phyloP scores from a whole-genome alignment of 2,888 invertebrate genomes.

The Druceiella hillmani region DNA sequence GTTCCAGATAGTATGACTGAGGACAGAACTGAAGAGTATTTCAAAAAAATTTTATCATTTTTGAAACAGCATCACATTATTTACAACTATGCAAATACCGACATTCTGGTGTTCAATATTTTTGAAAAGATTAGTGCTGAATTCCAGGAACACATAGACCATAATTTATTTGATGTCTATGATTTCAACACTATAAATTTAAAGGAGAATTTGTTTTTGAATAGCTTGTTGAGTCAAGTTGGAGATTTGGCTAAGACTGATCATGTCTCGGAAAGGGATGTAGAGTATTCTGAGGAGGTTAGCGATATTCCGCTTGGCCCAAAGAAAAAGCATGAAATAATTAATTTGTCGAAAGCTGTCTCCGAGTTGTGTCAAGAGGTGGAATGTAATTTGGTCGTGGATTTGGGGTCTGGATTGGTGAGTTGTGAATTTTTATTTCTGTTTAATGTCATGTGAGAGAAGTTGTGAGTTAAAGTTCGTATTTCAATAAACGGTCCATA shows the following conservation, averaged over 20 bases:
- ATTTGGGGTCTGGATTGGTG: conserved; percentile 72
- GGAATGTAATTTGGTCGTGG: conserved; percentile 53
- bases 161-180: no score
- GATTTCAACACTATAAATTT: no score
- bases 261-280: conserved; percentile 13
- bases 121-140: conserved; percentile 51
- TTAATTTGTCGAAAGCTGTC: conserved; percentile 53
- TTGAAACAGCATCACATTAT: conserved; percentile 57
- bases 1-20: conserved; percentile 13
- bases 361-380: conserved; percentile 41
- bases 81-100: conserved; percentile 59
- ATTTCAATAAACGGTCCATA: no score
- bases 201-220: no score
- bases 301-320: conserved; percentile 37
- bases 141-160: no score
- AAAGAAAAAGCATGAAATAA: conserved; percentile 71
- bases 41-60: conserved; percentile 51
- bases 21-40: conserved; percentile 41
- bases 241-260: no score
- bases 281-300: conserved; percentile 23
- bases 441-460: conserved; percentile 1
- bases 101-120: conserved; percentile 51
- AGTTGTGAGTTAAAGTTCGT: conserved; percentile 4
- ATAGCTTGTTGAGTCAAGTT: no score
- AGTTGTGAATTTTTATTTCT: conserved; percentile 28